Evolutionary conservation across 2,113 vertebrate genomes (phyloP).

Genomic region (Poeciliopsis occidentalis): DNA sequence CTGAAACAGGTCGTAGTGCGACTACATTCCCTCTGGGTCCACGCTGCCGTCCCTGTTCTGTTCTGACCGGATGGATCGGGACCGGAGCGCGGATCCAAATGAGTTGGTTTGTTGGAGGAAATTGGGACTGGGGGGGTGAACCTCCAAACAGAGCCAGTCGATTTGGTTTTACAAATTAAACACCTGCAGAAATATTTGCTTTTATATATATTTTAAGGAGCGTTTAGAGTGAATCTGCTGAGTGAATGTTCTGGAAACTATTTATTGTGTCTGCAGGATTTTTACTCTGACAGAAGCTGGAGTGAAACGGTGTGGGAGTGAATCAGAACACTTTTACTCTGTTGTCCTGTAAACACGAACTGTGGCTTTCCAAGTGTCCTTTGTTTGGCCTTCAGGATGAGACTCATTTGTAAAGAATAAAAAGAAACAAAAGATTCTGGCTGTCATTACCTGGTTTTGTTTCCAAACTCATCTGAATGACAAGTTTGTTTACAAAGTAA

Average conservation of each 20-base stretch:
- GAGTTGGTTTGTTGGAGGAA: neutral
- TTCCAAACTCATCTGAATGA: neutral
- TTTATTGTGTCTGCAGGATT: slow-evolving; percentile 60
- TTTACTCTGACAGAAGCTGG: slow-evolving; percentile 18
- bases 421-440: slow-evolving; percentile 39
- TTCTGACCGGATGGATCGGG: neutral
- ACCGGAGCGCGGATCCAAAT: neutral
- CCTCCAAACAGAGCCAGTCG: slow-evolving; percentile 31
- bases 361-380: slow-evolving; percentile 73
- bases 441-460: neutral
- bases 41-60: neutral
- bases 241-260: slow-evolving; percentile 45
- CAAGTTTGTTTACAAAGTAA: no score
- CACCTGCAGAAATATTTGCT: slow-evolving; percentile 15
- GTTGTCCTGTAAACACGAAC: slow-evolving; percentile 41
- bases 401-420: slow-evolving; percentile 76
- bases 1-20: slow-evolving; percentile 16
- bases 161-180: slow-evolving; percentile 74
- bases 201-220: neutral
- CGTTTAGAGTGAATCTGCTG: slow-evolving; percentile 20
- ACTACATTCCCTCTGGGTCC: slow-evolving; percentile 54
- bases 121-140: neutral
- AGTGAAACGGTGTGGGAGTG: neutral
- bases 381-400: slow-evolving; percentile 55
- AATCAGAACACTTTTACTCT: slow-evolving; percentile 2